phyloP scores from a whole-genome alignment of 2,888 invertebrate species.

The Oconnorella tubifera region DNA sequence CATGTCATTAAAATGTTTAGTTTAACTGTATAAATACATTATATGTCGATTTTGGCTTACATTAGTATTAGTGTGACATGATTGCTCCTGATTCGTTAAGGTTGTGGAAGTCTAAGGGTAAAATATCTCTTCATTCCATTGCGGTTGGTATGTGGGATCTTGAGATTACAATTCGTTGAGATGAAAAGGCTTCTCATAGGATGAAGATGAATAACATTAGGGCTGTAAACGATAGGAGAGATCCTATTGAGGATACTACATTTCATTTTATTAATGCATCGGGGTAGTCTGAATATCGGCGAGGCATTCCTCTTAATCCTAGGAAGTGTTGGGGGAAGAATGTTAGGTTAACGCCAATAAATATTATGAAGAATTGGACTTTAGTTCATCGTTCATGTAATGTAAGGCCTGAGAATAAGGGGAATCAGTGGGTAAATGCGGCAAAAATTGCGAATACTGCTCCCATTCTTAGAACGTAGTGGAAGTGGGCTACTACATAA shows the following conservation, averaged over 20 bases:
- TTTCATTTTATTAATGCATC: constrained; percentile 59
- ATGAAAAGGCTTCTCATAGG: constrained; percentile 38
- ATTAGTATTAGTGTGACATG: constrained; percentile 18
- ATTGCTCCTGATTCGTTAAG: constrained; percentile 31
- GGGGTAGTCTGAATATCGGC: constrained; percentile 72
- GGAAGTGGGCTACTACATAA: constrained; percentile 79
- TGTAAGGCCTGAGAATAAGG: constrained; percentile 65
- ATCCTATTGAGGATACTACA: constrained; percentile 38
- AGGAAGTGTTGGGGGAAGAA: constrained; percentile 78
- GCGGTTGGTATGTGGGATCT: constrained; percentile 26
- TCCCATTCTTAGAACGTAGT: constrained; percentile 76
- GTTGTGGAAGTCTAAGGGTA: constrained; percentile 38
- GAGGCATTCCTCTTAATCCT: constrained; percentile 70
- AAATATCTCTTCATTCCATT: constrained; percentile 37
- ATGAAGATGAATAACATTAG: constrained; percentile 39
- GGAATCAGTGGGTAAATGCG: constrained; percentile 70
- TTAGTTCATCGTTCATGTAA: constrained; percentile 65
- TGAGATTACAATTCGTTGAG: constrained; percentile 36
- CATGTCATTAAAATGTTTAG: constrained; percentile 38
- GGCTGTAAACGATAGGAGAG: constrained; percentile 36
- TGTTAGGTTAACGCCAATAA: constrained; percentile 73
- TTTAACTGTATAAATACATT: too few relatives aligned
- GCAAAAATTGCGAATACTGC: constrained; percentile 73
- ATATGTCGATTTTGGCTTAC: constrained; percentile 34
- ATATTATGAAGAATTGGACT: constrained; percentile 69